phyloP scores from a whole-genome alignment of 2,888 invertebrate genomes.

The Lypha dubia region DNA sequence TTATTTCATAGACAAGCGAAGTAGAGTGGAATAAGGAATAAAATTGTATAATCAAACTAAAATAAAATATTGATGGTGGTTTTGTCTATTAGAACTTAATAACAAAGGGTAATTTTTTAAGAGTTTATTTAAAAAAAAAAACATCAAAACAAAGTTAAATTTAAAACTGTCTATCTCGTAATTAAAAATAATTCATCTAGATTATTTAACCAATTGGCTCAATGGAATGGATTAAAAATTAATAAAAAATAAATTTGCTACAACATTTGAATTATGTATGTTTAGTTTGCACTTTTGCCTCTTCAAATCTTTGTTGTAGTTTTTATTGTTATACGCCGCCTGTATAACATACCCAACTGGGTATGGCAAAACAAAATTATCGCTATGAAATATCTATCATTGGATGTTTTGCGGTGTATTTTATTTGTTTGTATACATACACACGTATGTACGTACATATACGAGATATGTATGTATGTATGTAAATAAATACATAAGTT shows the following conservation, averaged over 20 bases:
- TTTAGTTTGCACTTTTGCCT: neutral
- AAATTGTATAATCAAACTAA: neutral
- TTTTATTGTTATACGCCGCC: neutral
- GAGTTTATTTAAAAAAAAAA: no score
- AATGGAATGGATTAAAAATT: no score
- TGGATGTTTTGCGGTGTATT: no score
- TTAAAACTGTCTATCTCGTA: no score
- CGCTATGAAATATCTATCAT: no score
- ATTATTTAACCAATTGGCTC: no score
- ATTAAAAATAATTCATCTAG: no score
- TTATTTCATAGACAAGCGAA: conserved; percentile 7
- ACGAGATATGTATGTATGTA: no score
- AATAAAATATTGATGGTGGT: neutral
- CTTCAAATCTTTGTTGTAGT: neutral
- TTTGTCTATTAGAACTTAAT: no score
- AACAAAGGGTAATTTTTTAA: neutral
- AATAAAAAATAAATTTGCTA: neutral
- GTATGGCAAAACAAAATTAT: conserved; percentile 13
- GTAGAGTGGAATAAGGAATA: neutral
- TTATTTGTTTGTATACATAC: neutral
- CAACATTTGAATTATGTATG: conserved; percentile 14
- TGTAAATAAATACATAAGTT: no score
- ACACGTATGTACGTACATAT: neutral
- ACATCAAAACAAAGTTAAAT: no score
- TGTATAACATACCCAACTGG: conserved; percentile 40